Evolutionary conservation across 2,888 invertebrate genomes (phyloP), one percentile per base, ranked within the genome.

Genomic region (Megalurothrips usitatus): DNA sequence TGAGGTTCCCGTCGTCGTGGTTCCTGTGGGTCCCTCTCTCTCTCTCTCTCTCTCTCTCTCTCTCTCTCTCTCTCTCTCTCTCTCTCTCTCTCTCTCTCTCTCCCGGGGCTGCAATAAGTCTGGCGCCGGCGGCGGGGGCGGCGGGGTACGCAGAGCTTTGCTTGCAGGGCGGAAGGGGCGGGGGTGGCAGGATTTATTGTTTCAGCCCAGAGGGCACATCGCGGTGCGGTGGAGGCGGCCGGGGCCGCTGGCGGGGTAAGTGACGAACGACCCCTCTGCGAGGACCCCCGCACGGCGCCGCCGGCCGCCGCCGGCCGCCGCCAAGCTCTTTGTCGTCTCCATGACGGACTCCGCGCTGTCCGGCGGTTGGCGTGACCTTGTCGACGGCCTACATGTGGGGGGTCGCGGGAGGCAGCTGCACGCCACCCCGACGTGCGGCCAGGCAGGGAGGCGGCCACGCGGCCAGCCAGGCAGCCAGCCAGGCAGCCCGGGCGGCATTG

Each of bases 31-130:
- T 43, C 34, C 34, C 49, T 9, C 58, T 58, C 14, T 14, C n/a
- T 58, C 58, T n/a, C 58, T 11, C 19, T 75, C 11, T 10, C 68
- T 9, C 58, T 58, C 14, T 14, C n/a, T 58, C 58, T n/a, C 58
- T 11, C 19, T 75, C 11, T 10, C 68, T 9, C 58, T 58, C 14
- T 14, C n/a, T 58, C 58, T n/a, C 58, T 11, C 19, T 75, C 11
- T 10, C 68, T 9, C 58, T 58, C 14, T 14, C n/a, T 9, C 58
- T 58, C 14, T 14, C n/a, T 58, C 58, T n/a, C 58, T 11, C 19
- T 75, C 11, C 26, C 68, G 68, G 68, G 23, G 68, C 68, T 26
- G 68, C 68, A 12, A 75, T 75, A 75, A 75, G 68, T 75, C 68
- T 26, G 34, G 68, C 68, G 12, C 19, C 58, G 58, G 23, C 23